A percentile compares a stretch with the other conserved stretches of the same genome.
Evolutionary conservation across 2,888 invertebrate species (phyloP).

Genomic region (Cantharis lateralis): DNA sequence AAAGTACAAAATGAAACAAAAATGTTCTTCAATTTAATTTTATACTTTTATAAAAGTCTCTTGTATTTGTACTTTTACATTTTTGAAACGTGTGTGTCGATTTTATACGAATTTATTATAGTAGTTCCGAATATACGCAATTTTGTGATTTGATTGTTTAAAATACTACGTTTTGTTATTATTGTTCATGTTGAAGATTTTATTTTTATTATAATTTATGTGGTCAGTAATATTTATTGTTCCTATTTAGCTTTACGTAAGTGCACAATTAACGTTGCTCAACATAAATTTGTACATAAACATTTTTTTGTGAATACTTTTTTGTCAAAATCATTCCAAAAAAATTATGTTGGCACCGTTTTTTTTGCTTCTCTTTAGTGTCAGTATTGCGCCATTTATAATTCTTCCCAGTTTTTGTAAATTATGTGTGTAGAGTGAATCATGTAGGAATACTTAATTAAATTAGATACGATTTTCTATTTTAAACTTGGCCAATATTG

Average conservation of each 20-base stretch:
- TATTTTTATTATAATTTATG: neutral
- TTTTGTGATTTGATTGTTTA: neutral
- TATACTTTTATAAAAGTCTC: slow-evolving; percentile 15
- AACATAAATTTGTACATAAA: neutral
- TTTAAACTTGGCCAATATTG: neutral
- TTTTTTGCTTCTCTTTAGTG: neutral
- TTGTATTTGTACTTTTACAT: slow-evolving; percentile 10
- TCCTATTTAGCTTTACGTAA: neutral
- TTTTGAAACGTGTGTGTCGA: slow-evolving; percentile 10
- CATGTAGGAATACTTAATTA: neutral
- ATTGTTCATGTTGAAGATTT: neutral
- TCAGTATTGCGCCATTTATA: neutral
- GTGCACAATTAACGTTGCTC: neutral
- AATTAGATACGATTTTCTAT: neutral
- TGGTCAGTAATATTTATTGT: neutral
- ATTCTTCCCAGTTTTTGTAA: neutral
- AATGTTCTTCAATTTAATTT: slow-evolving; percentile 6
- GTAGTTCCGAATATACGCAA: neutral
- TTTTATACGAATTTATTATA: slow-evolving; percentile 7
- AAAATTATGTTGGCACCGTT: neutral
- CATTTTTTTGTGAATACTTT: neutral
- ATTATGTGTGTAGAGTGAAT: neutral
- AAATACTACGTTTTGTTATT: neutral
- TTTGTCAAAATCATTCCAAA: neutral
- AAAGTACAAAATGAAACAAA: slow-evolving; percentile 17